Evolutionary conservation across 2,888 invertebrate species (phyloP).

Genomic region (Drosophila anomelani): DNA sequence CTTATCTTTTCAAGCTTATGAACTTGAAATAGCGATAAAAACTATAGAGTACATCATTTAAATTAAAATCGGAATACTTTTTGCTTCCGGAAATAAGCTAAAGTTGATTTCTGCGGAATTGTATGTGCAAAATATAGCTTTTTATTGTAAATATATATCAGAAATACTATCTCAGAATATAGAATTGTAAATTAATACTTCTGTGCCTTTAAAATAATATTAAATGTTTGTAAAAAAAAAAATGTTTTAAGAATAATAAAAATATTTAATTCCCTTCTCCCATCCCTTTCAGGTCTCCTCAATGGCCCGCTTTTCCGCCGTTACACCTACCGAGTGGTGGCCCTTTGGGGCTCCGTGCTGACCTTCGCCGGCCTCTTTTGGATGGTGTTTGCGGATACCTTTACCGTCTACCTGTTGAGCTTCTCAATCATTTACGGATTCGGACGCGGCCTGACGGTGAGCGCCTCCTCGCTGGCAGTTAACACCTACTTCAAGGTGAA

Average conservation of each 20-base stretch:
- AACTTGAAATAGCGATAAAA: not conserved
- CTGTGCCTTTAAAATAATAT: not conserved
- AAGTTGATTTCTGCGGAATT: not conserved
- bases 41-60: not conserved
- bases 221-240: no score
- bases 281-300: slow-evolving; percentile 84
- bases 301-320: slow-evolving; percentile 90
- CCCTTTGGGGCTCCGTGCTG: slow-evolving; percentile 87
- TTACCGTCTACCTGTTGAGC: slow-evolving; percentile 86
- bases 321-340: slow-evolving; percentile 89
- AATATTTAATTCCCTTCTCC: not conserved
- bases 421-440: slow-evolving; percentile 76
- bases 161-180: not conserved
- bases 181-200: not conserved
- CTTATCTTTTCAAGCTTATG: not conserved
- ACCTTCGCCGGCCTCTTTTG: slow-evolving; percentile 87
- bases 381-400: slow-evolving; percentile 88
- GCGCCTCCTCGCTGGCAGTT: slow-evolving; percentile 89
- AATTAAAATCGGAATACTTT: not conserved
- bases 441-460: slow-evolving; percentile 88
- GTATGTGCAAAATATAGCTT: not conserved
- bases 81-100: not conserved
- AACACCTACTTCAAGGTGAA: slow-evolving; percentile 90
- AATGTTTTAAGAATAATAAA: not conserved
- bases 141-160: not conserved